Evolutionary conservation across 92 coral and sea anemone genomes (phyloP), one percentile per base, ranked within the genome.

Genomic region (Actinernus sp.): DNA sequence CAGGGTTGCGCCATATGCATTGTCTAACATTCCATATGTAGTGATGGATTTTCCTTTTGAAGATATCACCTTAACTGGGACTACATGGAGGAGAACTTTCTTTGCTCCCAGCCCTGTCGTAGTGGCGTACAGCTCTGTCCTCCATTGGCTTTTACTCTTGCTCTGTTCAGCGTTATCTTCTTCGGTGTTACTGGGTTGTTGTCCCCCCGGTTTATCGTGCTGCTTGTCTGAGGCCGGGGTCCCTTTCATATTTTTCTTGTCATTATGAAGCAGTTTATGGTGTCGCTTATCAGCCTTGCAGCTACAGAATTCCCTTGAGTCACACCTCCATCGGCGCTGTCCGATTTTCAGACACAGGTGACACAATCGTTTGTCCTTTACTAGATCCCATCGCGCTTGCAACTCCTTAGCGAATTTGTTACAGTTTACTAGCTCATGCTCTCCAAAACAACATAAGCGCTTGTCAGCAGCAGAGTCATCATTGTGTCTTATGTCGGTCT

Each of bases 21-120:
- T 36, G 41, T 36, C 41, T 14, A 36, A 36, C 41, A 36, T 36
- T 14, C 41, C 41, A 27, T 64, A 63, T 7, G 41, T 36, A 7
- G 41, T 36, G 14, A 14, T 14, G 8, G 41, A 36, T 14, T 36
- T 7, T 7, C 41, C 41, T 7, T 36, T 14, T 36, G 7, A 7
- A 36, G 41, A 36, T 7, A 7, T 36, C 14, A 36, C 14, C 41
- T 36, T 36, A 14, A 36, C 41, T 36, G 41, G 41, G 41, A 36
- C 41, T 36, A 36, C 41, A 36, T 36, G 41, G 41, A 36, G 41
- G 7, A 36, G 41, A 7, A 36, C 41, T 13, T 7, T 63, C 41
- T 14, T 36, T 14, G 7, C 8, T 36, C 14, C 14, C 7, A 36
- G 7, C 8, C 41, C 7, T 7, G 41, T 36, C 14, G 41, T 36